Conservation (phyloP, 2,113 vertebrate genomes). For the Trogon melanurus region DNA sequence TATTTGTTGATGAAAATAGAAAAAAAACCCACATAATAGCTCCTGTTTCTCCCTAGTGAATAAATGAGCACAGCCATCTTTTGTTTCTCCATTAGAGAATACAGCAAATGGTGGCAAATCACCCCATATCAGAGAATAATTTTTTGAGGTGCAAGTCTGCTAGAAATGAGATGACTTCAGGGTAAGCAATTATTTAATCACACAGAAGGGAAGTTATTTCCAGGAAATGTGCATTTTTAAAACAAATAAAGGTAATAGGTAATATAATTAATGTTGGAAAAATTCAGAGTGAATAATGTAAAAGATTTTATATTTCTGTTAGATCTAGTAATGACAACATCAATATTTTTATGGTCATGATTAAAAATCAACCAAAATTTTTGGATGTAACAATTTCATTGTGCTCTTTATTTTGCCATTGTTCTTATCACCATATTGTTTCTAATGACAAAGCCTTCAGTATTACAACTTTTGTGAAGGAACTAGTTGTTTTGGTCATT, state of each 20-base stretch:
- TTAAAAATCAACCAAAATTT: not conserved
- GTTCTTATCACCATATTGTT: not conserved
- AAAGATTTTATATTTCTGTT: accelerated
- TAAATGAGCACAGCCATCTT: not conserved
- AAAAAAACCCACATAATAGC: not conserved
- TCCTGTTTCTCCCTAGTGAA: not conserved
- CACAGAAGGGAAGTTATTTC: not conserved
- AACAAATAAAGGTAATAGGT: not conserved
- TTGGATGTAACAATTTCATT: not conserved
- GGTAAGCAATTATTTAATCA: not conserved
- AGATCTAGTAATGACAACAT: not conserved
- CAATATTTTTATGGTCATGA: not conserved
- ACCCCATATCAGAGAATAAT: not conserved
- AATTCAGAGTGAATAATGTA: not conserved
- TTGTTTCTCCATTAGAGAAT: not conserved
- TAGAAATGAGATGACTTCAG: not conserved
- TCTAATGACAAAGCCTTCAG: not conserved
- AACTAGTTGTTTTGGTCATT: not conserved
- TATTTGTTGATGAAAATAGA: not conserved
- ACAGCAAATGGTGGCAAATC: not conserved
- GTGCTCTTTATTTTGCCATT: accelerated
- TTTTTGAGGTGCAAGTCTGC: not conserved
- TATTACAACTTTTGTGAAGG: not conserved
- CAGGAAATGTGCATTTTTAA: not conserved
- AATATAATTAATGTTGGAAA: not conserved